Evolutionary conservation across 2,113 vertebrate genomes (phyloP), one percentile per base, ranked within the genome.

Genomic region (Leucopsar rothschildi): DNA sequence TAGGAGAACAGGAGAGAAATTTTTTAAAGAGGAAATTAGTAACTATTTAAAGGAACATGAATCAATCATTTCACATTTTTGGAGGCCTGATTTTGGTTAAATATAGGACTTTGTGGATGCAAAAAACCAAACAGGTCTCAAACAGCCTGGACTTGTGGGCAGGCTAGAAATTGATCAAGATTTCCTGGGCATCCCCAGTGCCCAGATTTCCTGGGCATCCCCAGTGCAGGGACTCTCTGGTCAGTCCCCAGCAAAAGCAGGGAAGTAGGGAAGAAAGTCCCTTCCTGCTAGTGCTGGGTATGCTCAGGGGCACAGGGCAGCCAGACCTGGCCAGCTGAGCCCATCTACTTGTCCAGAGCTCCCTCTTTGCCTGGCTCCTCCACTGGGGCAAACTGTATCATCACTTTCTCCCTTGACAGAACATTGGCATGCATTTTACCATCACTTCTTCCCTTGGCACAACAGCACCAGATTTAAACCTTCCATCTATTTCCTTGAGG

Each of bases 291-390:
- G 17, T 89, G 45, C 35, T 63, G 52, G 21, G 8, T 61, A 11
- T 10, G 23, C 56, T 82, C 33, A 42, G 52, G 60, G 27, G 40
- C 18, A 22, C 1, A 4, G 12, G 60, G 31, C 2, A 7, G 50
- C n/a, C 19, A 3, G 50, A 66, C 10, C 28, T 15, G 23, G 6
- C 31, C 6, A 5, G 20, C 37, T 69, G 22, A 89, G 65, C 60
- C 37, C 70, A 53, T 1, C 21, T 61, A 33, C 65, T 56, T 42
- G 49, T 45, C 73, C 87, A 84, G 64, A 81, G 69, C 69, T 2
- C 27, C 21, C 22, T 76, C 45, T 61, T 20, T 6, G 1, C 10
- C 25, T 0, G 0, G 44, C 59, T 65, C n/a, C 39, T 84, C 39
- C 1, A 1, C 52, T 49, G 55, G 53, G 40, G 7, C 24, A 61